phyloP scores from a whole-genome alignment of 2,797 vertebrate species.

The Rhinatrema bivittatum region DNA sequence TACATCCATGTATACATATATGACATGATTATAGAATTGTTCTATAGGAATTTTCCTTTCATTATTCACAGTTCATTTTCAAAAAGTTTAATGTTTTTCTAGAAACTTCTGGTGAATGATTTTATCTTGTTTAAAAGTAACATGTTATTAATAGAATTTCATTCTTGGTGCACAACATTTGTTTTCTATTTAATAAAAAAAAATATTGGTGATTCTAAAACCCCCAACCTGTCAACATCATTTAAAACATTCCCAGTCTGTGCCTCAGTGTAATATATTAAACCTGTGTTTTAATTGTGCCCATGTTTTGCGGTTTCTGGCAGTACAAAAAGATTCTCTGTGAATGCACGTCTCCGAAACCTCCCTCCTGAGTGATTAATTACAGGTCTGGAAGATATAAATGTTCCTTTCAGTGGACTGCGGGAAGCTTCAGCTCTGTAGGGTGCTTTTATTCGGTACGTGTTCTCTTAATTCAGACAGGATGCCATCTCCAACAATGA shows the following conservation, averaged over 20 bases:
- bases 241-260: slow-evolving; percentile 54
- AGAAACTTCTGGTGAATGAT: no score
- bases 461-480: slow-evolving; percentile 55
- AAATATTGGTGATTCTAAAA: no score
- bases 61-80: no score
- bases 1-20: no score
- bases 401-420: slow-evolving; percentile 60
- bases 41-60: no score
- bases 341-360: slow-evolving; percentile 47
- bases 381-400: slow-evolving; percentile 75
- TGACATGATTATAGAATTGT: no score
- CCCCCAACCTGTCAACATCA: slow-evolving; percentile 50
- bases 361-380: slow-evolving; percentile 68
- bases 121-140: no score
- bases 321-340: slow-evolving; percentile 63
- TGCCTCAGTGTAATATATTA: slow-evolving; percentile 60
- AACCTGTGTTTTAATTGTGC: slow-evolving; percentile 68
- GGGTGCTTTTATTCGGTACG: slow-evolving; percentile 51
- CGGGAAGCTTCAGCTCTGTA: slow-evolving; percentile 48
- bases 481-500: slow-evolving; percentile 27
- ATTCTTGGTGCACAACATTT: no score
- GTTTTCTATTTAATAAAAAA: no score
- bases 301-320: slow-evolving; percentile 61
- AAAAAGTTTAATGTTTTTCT: no score
- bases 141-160: no score